phyloP scores from a whole-genome alignment of 1,140 invertebrate species.

The Cydia fagiglandana region DNA sequence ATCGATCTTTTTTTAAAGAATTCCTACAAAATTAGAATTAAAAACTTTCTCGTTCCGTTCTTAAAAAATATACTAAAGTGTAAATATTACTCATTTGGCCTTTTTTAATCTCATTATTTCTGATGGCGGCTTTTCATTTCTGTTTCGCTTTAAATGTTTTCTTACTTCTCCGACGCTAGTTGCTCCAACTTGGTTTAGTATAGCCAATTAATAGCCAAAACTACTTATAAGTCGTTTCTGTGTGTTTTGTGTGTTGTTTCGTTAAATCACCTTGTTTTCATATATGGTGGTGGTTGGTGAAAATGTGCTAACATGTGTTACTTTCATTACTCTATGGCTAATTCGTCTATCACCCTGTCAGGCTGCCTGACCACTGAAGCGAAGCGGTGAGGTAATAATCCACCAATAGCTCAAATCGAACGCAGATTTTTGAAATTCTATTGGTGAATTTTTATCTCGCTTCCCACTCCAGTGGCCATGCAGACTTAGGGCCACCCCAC shows the following conservation, averaged over 20 bases:
- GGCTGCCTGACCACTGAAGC: no score
- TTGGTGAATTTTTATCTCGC: no score
- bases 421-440: no score
- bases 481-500: no score
- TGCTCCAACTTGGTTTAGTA: not conserved
- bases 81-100: constrained; percentile 20
- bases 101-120: constrained; percentile 38
- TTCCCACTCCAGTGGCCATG: no score
- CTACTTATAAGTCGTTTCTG: constrained; percentile 35
- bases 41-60: not conserved
- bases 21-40: no score
- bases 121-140: constrained; percentile 39
- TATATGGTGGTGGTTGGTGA: constrained; percentile 78
- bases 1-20: no score
- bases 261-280: constrained; percentile 44
- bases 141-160: constrained; percentile 37
- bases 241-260: constrained; percentile 48
- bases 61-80: constrained; percentile 14
- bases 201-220: constrained; percentile 22
- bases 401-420: no score
- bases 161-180: not conserved
- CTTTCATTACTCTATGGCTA: constrained; percentile 77
- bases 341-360: constrained; percentile 58
- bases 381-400: not conserved
- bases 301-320: constrained; percentile 77